These are phyloP conservation scores for Procambarus clarkii DNA, from an alignment of 1,140 invertebrate species.

Conservation along the genomic window DNA sequence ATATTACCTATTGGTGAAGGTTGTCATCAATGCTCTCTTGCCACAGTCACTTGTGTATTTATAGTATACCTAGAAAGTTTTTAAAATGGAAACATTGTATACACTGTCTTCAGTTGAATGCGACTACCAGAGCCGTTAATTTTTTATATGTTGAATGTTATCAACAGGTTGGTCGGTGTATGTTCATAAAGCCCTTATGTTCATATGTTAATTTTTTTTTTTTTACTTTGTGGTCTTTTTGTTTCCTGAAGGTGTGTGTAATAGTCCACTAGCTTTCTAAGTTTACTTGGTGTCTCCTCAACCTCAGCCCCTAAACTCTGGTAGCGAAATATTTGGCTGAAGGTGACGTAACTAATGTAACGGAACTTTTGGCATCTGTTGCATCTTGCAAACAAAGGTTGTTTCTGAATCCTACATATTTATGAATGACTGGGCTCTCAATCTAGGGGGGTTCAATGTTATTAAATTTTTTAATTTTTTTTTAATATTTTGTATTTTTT, in stretches of 20 bases:
- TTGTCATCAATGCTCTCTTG: slow-evolving; percentile 2
- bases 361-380: not conserved
- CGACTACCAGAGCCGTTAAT: not conserved
- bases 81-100: not conserved
- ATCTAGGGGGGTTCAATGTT: not conserved
- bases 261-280: slow-evolving; percentile 7
- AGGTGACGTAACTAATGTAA: slow-evolving; percentile 8
- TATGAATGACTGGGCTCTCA: not conserved
- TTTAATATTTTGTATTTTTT: slow-evolving; percentile 6
- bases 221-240: slow-evolving; percentile 19
- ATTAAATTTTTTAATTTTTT: slow-evolving; percentile 2
- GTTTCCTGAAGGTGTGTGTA: slow-evolving; percentile 30
- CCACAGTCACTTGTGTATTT: slow-evolving; percentile 8
- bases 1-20: not conserved
- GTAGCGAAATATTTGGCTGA: slow-evolving; percentile 22
- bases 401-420: not conserved
- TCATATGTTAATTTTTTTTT: not conserved
- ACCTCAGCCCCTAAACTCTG: slow-evolving; percentile 37
- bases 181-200: not conserved
- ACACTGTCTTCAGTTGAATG: slow-evolving; percentile 1
- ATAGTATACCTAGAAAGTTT: not conserved
- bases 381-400: slow-evolving; percentile 18
- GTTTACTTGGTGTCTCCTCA: slow-evolving; percentile 34
- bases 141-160: not conserved
- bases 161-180: not conserved